Evolutionary conservation across 2,113 vertebrate species (phyloP).

Genomic region (Hippocampus abdominalis): DNA sequence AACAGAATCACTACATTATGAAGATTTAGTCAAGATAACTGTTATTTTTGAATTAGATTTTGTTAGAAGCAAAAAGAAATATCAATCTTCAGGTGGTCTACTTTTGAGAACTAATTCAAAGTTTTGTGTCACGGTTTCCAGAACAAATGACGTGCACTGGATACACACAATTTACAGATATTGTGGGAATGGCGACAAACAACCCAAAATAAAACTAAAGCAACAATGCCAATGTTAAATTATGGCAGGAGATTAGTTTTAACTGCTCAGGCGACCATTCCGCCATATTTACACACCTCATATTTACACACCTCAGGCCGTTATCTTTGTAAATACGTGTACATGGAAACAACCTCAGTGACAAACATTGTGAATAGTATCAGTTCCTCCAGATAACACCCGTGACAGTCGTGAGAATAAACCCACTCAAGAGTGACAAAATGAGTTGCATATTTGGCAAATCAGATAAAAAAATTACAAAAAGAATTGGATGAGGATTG

Average conservation of each 20-base stretch:
- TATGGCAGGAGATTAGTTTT: too few species aligned
- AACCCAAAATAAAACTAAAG: conserved; percentile 13
- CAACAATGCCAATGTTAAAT: too few species aligned
- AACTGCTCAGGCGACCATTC: background rate
- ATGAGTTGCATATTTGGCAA: conserved; percentile 53
- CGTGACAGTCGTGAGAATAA: conserved; percentile 43
- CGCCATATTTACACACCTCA: background rate
- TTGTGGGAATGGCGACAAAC: conserved; percentile 11
- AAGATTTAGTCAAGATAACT: background rate
- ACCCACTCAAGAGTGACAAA: conserved; percentile 54
- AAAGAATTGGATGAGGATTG: conserved; percentile 55
- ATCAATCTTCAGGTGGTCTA: background rate
- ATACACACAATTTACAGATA: background rate
- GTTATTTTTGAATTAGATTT: background rate
- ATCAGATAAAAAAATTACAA: conserved; percentile 46
- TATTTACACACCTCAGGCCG: background rate
- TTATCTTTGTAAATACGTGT: background rate
- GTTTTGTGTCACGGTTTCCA: conserved; percentile 16
- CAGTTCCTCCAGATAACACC: conserved; percentile 37
- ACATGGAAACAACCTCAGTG: conserved; percentile 16
- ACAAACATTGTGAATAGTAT: conserved; percentile 28
- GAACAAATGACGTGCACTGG: background rate
- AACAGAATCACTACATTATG: background rate
- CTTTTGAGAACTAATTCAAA: background rate
- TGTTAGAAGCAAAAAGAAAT: background rate